Base-by-base conservation (phyloP, 2,888 invertebrate genomes). In the Sarcophaga subvicina region DNA sequence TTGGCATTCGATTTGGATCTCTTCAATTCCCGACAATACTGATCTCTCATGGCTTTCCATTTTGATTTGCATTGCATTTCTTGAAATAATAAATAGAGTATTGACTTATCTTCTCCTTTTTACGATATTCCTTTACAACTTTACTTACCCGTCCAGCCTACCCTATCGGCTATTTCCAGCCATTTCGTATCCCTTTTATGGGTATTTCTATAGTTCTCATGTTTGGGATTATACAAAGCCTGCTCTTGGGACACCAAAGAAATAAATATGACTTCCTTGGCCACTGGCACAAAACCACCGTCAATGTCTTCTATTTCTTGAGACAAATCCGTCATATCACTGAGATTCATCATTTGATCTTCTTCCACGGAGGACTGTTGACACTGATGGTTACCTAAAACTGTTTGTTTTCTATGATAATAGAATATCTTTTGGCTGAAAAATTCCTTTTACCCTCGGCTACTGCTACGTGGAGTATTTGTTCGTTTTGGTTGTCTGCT, bases 1-100 rank as follows among this genome's bases (percentile, higher is more conserved):
- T 93, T 93, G 63, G 88, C 80, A 87, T 91, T 92, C 14, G 88
- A 84, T 84, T 92, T 92, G 80, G 91, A 89, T 54, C 92, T 90
- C 67, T 93, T 93, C 5, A 93, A 88, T 67, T 93, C 93, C 2
- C 93, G 91, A 67, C 93, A 93, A 85, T 93, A 93, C 88, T 93
- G 93, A 76, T 93, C 93, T 66, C 93, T 86, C 90, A 93, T 90
- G 1, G 93, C 93, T 78, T 93, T 93, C 93, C 93, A 93, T 70
- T 93, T 93, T 11, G 90, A 90, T 82, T 92, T 93, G 88, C 93
- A 93, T 81, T 92, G 91, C 2, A 88, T 81, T 76, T 91, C 93
- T 93, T 76, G 4, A 59, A 72, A 47, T 67, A 22, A 67, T 66
- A 59, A 1, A 76, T 11, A 62, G 37, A 2, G 8, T 37, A 37